phyloP scores from a whole-genome alignment of 2,888 invertebrate genomes.

The Leucania comma region DNA sequence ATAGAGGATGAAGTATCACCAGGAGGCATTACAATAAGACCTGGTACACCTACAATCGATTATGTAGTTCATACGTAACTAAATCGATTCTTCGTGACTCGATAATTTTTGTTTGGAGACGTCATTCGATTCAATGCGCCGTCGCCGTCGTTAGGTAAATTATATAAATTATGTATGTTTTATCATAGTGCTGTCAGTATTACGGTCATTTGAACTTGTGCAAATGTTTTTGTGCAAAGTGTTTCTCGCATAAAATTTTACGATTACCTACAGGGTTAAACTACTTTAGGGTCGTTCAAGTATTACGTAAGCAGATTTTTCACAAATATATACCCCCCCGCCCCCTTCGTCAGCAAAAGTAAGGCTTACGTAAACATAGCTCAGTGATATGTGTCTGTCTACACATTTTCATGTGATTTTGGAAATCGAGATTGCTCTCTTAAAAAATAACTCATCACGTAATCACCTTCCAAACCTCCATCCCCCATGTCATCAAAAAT shows the following conservation, averaged over 20 bases:
- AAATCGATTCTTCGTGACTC: slow-evolving; percentile 74
- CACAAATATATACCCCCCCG: too few relatives aligned
- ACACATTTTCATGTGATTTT: too few relatives aligned
- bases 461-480: too few relatives aligned
- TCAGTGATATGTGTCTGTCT: too few relatives aligned
- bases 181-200: slow-evolving; percentile 38
- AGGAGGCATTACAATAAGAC: slow-evolving; percentile 63
- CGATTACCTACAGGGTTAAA: slow-evolving; percentile 10
- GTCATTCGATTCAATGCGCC: slow-evolving; percentile 56
- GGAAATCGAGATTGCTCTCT: too few relatives aligned
- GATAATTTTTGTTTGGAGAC: slow-evolving; percentile 53
- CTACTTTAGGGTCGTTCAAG: too few relatives aligned
- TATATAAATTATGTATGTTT: slow-evolving; percentile 46
- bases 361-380: too few relatives aligned
- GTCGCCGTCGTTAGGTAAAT: slow-evolving; percentile 39
- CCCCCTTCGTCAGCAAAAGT: too few relatives aligned
- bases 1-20: slow-evolving; percentile 51
- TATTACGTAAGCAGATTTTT: too few relatives aligned
- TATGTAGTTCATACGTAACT: slow-evolving; percentile 68
- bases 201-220: slow-evolving; percentile 41
- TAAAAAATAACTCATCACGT: too few relatives aligned
- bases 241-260: slow-evolving; percentile 33
- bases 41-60: slow-evolving; percentile 61
- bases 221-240: slow-evolving; percentile 30
- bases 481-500: too few relatives aligned